Evolutionary conservation across 2,888 invertebrate genomes (phyloP).

Genomic region (Machimus rusticus): DNA sequence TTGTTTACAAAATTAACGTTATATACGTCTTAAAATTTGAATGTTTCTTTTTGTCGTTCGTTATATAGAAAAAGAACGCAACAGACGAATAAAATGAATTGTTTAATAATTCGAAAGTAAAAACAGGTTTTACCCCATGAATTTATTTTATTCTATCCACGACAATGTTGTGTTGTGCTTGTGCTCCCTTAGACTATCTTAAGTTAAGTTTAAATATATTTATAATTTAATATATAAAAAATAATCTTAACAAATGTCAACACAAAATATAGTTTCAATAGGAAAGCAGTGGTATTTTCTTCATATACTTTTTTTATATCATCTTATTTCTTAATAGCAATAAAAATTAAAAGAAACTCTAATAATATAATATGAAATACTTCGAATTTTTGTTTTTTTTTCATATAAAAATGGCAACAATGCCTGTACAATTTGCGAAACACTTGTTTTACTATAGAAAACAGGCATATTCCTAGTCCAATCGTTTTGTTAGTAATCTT

Average conservation of each 20-base stretch:
- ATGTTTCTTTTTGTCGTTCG: background rate
- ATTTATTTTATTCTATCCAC: slow-evolving; percentile 17
- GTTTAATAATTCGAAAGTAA: background rate
- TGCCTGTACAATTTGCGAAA: slow-evolving; percentile 28
- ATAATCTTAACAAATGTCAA: slow-evolving; percentile 37
- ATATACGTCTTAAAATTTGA: slow-evolving; percentile 1
- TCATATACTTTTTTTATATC: background rate
- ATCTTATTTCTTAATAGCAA: slow-evolving; percentile 23
- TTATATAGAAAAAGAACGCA: slow-evolving; percentile 1
- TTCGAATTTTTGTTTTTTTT: background rate
- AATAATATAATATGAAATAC: background rate
- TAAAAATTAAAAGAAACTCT: slow-evolving; percentile 20
- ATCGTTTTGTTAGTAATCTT: background rate
- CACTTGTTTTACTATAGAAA: background rate
- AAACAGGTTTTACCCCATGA: background rate
- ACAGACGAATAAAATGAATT: background rate
- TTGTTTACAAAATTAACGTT: slow-evolving; percentile 18
- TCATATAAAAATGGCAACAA: slow-evolving; percentile 35
- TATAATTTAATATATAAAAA: slow-evolving; percentile 32
- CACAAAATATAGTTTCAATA: slow-evolving; percentile 39
- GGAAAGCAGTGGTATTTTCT: slow-evolving; percentile 34
- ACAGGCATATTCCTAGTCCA: background rate
- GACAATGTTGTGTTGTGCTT: slow-evolving; percentile 27
- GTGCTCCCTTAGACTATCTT: slow-evolving; percentile 11
- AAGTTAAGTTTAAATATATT: slow-evolving; percentile 20